A percentile compares a stretch with the other conserved stretches of the same genome.
phyloP scores from a whole-genome alignment of 2,797 vertebrate species.

The Xenops minutus region DNA sequence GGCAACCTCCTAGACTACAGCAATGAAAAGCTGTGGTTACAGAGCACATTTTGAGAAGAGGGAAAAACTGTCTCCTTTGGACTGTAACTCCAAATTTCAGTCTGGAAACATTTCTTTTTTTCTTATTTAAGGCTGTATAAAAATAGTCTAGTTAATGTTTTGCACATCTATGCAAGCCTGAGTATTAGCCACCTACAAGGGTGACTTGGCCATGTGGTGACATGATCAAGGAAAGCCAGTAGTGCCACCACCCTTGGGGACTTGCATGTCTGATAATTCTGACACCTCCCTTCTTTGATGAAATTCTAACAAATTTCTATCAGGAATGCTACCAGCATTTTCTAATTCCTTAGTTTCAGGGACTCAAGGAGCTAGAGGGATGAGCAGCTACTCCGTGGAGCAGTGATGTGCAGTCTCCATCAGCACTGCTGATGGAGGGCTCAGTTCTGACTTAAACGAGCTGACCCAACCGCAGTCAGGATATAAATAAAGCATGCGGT shows the following conservation, averaged over 20 bases:
- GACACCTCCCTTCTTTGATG: fast-evolving
- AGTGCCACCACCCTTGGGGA: neutral
- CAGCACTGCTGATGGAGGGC: fast-evolving
- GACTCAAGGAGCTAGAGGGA: neutral
- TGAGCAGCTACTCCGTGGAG: fast-evolving
- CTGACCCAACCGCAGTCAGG: neutral
- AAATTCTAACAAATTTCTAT: neutral
- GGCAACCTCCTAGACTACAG: neutral
- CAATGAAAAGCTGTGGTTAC: neutral
- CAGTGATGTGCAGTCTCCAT: neutral
- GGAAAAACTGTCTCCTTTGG: neutral
- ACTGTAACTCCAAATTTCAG: neutral
- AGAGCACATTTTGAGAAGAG: neutral
- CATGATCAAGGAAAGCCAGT: fast-evolving
- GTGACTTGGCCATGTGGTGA: fast-evolving
- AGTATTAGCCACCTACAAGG: fast-evolving
- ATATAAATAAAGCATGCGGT: neutral
- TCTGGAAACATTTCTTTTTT: neutral
- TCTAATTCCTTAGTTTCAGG: neutral
- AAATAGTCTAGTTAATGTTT: neutral
- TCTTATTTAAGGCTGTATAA: neutral
- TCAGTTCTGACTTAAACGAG: neutral
- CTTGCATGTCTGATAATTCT: neutral
- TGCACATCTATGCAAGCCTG: too few species aligned
- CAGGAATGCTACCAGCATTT: fast-evolving